Base-by-base conservation (phyloP, 2,888 invertebrate species). In the Cryptus viduatorius region DNA sequence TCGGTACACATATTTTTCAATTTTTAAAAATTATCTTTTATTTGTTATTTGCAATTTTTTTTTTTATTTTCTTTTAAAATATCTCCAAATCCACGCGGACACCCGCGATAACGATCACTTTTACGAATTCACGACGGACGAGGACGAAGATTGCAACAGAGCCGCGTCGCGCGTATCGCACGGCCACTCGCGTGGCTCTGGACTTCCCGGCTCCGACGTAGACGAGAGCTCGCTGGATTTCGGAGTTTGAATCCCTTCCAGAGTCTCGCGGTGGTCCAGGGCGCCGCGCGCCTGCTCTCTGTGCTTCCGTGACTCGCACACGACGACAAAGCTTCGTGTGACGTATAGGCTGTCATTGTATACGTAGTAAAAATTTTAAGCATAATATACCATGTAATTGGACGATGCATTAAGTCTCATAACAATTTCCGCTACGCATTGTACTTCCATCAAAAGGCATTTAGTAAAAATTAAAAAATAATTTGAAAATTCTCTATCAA, bases 121-220 rank as follows among this genome's bases (percentile, higher is more conserved):
- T 42, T 65, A 72, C 65, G 78, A 61, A n/a, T 53, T 46, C 59
- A 29, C 59, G 24, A 46, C 65, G 64, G 64, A 12, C 8, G 29
- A 44, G 29, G 37, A 42, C 24, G 37, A 67, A 67, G 56, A 14
- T 37, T 14, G 37, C 46, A 12, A 4, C 12, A 16, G 73, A 64
- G 53, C 78, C 80, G 85, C 65, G 88, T 87, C 84, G 86, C 84
- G 86, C 88, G 91, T 87, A 86, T 89, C 89, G 90, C 89, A 88
- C 91, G 92, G 90, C 90, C 90, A 91, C 92, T 92, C 91, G 92
- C 91, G 91, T 90, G 91, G 89, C 89, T 92, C 92, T 92, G 92
- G 89, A 86, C 86, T 85, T 71, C 86, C 83, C 87, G 87, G 86
- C 88, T 82, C 59, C 77, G 42, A n/a, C 71, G 76, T 61, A 31